A percentile compares a stretch with the other conserved stretches of the same genome.
phyloP scores from a whole-genome alignment of 2,888 invertebrate genomes.

The Sarcophaga rosellei region DNA sequence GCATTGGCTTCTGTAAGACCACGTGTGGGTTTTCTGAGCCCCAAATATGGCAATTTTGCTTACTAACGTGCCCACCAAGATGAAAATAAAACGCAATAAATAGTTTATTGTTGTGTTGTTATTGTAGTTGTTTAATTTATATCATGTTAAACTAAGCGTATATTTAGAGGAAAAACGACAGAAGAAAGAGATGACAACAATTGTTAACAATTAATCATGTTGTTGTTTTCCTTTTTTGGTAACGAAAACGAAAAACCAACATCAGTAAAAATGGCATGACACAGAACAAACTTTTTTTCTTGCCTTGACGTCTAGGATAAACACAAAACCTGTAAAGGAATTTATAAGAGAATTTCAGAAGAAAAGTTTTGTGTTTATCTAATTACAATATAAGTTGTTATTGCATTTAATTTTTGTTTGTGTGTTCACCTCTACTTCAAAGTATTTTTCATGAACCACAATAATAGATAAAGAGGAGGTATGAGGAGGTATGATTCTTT shows the following conservation, averaged over 20 bases:
- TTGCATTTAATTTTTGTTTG: not conserved
- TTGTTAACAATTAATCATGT: slow-evolving; percentile 31
- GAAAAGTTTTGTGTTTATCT: slow-evolving; percentile 21
- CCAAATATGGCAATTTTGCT: no score
- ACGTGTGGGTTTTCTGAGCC: no score
- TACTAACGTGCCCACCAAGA: no score
- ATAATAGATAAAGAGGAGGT: not conserved
- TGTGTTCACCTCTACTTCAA: slow-evolving; percentile 7
- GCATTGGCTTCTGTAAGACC: no score
- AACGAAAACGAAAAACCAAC: slow-evolving; percentile 4
- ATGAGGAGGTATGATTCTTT: not conserved
- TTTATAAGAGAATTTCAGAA: not conserved
- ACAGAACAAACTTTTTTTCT: slow-evolving; percentile 3
- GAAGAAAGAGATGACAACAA: no score
- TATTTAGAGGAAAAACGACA: not conserved
- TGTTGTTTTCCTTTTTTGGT: not conserved
- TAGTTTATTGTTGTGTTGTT: slow-evolving; percentile 3
- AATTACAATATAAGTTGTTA: slow-evolving; percentile 45
- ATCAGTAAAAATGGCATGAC: not conserved
- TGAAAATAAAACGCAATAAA: no score
- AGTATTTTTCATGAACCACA: not conserved
- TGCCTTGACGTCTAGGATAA: not conserved
- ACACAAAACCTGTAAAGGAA: slow-evolving; percentile 6
- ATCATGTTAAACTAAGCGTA: slow-evolving; percentile 39
- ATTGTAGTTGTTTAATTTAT: slow-evolving; percentile 44